These are phyloP conservation scores for Mythimna impura DNA, from an alignment of 2,888 invertebrate species.

Conservation along the genomic window DNA sequence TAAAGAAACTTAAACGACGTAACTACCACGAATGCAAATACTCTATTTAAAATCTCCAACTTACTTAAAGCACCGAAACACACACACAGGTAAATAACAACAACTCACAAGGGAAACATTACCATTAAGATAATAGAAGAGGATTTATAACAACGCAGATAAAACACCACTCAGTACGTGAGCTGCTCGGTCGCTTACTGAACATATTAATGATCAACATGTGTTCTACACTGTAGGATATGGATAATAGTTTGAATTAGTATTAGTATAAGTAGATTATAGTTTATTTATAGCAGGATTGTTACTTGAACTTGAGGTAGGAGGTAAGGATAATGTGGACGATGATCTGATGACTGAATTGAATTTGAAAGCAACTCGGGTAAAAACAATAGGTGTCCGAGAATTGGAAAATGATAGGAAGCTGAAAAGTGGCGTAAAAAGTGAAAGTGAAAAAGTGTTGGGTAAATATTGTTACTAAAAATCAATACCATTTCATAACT, in stretches of 20 bases:
- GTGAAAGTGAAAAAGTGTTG: background rate
- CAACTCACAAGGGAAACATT: slow-evolving; percentile 68
- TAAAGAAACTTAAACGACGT: slow-evolving; percentile 10
- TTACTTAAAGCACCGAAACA: slow-evolving; percentile 34
- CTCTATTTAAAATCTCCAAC: slow-evolving; percentile 50
- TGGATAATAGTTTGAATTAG: slow-evolving; percentile 58
- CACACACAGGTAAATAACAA: slow-evolving; percentile 60
- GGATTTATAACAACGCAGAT: slow-evolving; percentile 74
- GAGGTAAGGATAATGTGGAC: too few relatives aligned
- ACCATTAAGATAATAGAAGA: slow-evolving; percentile 78
- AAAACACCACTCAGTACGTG: slow-evolving; percentile 75
- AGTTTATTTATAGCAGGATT: slow-evolving; percentile 27
- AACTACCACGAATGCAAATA: slow-evolving; percentile 36
- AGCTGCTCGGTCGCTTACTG: slow-evolving; percentile 70
- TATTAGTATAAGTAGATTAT: slow-evolving; percentile 44
- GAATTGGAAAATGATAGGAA: background rate
- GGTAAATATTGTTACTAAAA: background rate
- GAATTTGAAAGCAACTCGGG: background rate
- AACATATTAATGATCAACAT: slow-evolving; percentile 76
- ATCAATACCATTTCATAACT: background rate
- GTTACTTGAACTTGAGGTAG: background rate
- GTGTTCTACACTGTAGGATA: slow-evolving; percentile 67
- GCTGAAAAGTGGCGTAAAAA: too few relatives aligned
- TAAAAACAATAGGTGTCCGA: background rate
- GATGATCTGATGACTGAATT: too few relatives aligned